Percentiles rank a stretch among this genome's conserved stretches.
phyloP scores from a whole-genome alignment of 1,140 invertebrate genomes.

The Andrena cerasifolii region DNA sequence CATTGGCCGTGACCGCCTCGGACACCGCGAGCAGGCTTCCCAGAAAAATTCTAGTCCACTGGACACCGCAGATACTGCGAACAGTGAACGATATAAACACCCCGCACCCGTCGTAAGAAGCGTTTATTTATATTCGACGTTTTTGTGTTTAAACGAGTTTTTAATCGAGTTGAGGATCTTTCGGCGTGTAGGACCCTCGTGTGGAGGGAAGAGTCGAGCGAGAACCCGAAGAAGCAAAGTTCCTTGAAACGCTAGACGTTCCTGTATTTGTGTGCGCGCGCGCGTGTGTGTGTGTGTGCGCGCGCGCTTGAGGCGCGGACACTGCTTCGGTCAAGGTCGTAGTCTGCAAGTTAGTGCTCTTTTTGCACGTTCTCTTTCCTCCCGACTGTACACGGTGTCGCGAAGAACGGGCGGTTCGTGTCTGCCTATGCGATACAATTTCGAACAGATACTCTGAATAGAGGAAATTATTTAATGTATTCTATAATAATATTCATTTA shows the following conservation, averaged over 20 bases:
- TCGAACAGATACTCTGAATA: neutral
- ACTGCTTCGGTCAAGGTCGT: constrained; percentile 69
- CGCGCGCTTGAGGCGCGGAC: constrained; percentile 60
- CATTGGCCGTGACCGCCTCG: constrained; percentile 29
- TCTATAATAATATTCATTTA: neutral
- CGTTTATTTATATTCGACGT: neutral
- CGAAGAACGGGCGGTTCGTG: constrained; percentile 27
- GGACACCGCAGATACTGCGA: neutral
- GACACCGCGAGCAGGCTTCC: neutral
- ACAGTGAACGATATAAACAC: no score
- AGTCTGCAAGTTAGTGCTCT: constrained; percentile 68
- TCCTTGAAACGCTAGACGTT: constrained; percentile 55
- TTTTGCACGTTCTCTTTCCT: constrained; percentile 69
- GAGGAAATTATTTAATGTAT: neutral
- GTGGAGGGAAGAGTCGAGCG: neutral
- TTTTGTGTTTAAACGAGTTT: neutral
- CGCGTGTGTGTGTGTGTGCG: constrained; percentile 19
- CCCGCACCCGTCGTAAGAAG: no score
- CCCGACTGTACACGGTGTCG: constrained; percentile 59
- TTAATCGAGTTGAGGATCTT: no score
- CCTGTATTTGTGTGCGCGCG: constrained; percentile 29
- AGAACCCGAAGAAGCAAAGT: constrained; percentile 45
- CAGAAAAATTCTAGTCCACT: neutral
- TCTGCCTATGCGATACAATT: neutral
- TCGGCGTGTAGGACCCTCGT: neutral